Base-by-base conservation (phyloP, 2,113 vertebrate genomes). In the Bujurquina vittata region DNA sequence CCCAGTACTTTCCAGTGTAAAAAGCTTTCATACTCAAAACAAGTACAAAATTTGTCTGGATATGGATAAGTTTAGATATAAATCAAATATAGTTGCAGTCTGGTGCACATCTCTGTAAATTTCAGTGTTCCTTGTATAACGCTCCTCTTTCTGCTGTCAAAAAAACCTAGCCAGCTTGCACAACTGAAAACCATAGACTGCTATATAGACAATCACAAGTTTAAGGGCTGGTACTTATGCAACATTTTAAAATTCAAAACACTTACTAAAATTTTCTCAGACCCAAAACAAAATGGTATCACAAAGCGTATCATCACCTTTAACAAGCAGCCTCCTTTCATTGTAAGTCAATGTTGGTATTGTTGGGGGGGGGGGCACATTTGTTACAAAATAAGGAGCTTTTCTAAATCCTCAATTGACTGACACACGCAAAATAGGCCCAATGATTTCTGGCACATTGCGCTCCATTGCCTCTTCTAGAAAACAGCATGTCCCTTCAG, bases 391-490 rank as follows among this genome's bases (percentile, higher is more conserved):
- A 78, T 93, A 91, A 93, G 80, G 81, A 82, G 91, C 87, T 94
- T 94, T 91, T 79, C 52, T 87, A 88, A 93, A 95, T 88, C 91
- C 91, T 84, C 83, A 91, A 89, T 75, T 92, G 87, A 94, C 74
- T 92, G 88, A 90, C 83, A 80, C 55, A 61, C 11, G 57, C 59
- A 85, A 86, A 92, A 90, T 55, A 86, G 81, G 58, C 81, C 43
- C 23, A 65, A 35, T 60, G 11, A 79, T 89, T 86, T 89, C 61
- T 86, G 43, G 26, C 62, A 63, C 69, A 84, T 56, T 52, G 65
- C 12, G 26, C 35, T 82, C 31, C 59, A 63, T 15, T 69, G 1
- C 62, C 17, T 76, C 54, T 74, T 79, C 15, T 10, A 29, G 81
- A 81, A 86, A 87, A 61, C 60, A 65, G 40, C 52, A 33, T 14